These are phyloP conservation scores for Coelinius sp. DNA, from an alignment of 2,888 invertebrate species.

Conservation along the genomic window DNA sequence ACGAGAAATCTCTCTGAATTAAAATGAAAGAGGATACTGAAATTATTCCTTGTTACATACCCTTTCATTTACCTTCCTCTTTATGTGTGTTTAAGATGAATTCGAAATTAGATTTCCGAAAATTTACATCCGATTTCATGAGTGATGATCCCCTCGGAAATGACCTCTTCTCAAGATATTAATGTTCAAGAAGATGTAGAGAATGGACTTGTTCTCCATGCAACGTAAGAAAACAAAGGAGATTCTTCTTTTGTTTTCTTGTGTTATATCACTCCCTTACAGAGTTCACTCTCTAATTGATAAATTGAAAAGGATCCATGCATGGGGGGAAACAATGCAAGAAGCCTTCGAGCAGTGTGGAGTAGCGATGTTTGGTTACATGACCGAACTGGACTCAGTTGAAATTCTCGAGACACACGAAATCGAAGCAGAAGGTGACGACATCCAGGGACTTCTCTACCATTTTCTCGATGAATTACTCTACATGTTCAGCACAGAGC, in stretches of 20 bases:
- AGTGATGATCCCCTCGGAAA: no score
- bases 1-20: no score
- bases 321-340: slow-evolving; percentile 89
- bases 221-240: no score
- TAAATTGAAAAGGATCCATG: slow-evolving; percentile 79
- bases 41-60: no score
- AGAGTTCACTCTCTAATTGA: not conserved
- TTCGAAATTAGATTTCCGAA: no score
- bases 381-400: slow-evolving; percentile 92
- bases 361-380: slow-evolving; percentile 97
- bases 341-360: slow-evolving; percentile 97
- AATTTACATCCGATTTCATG: no score
- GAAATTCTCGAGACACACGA: slow-evolving; percentile 84
- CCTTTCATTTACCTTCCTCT: no score
- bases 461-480: slow-evolving; percentile 96
- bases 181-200: no score
- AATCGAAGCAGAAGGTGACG: slow-evolving; percentile 91
- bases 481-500: slow-evolving; percentile 93
- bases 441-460: slow-evolving; percentile 88
- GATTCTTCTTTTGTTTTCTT: not conserved
- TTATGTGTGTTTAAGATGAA: no score
- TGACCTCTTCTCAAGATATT: no score
- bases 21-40: no score
- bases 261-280: not conserved
- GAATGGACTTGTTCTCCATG: no score